Evolutionary conservation across 1,140 invertebrate genomes (phyloP), one percentile per base, ranked within the genome.

Genomic region (Drosophila oshimai): DNA sequence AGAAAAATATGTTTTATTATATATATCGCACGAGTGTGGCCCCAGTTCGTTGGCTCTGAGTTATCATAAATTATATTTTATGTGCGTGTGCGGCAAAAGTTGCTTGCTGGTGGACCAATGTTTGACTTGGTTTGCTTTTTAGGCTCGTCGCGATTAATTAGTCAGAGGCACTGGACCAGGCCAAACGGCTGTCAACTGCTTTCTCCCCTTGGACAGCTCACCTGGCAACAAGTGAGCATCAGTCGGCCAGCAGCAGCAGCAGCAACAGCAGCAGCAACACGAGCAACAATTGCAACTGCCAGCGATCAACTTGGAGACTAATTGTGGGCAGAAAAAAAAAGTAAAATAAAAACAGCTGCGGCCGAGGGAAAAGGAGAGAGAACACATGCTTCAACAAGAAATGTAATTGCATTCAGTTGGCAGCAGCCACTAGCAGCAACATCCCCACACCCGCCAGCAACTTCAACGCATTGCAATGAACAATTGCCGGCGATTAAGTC

Each of bases 1-100:
- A 86, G 81, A 86, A 86, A 86, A 86, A 86, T 86, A 86, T 86
- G 81, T 65, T 86, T 86, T 86, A 86, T 86, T 86, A 81, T 87
- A 60, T 54, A 33, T 50, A 51, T 45, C 44, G 36, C 20, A 28
- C 26, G 26, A 29, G 29, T 26, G 22, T 26, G 31, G 36, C 22
- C 18, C 42, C 26, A 37, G 73, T 74, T 39, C 46, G 47, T 42
- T 51, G 60, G 50, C 47, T 65, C 36, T 53, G 13, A 76, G 50
- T 77, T 83, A 78, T 78, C 78, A 87, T 87, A 81, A 87, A 87
- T 87, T 87, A 87, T 86, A 71, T 81, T 87, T 87, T 87, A 86
- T 86, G 68, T 67, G 74, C 79, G 74, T 83, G 83, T 84, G 80
- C 80, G 80, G 62, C 62, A 33, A 55, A 60, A 65, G 58, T 34